Percentiles rank a stretch among this genome's conserved stretches.
Conservation (phyloP, 2,113 vertebrate genomes). For the Gasterosteus nipponicus region DNA sequence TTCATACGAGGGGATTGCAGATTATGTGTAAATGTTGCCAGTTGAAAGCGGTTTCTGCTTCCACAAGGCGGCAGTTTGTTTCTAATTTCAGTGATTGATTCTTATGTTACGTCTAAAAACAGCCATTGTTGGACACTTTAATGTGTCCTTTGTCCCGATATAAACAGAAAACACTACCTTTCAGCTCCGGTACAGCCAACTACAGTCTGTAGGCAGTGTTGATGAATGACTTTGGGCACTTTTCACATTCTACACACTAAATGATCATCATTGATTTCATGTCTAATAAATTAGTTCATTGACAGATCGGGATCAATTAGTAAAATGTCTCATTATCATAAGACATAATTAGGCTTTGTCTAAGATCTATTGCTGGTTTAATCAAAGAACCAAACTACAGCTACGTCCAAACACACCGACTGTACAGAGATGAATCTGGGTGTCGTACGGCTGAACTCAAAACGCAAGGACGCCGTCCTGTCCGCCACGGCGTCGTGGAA, state of each 20-base stretch:
- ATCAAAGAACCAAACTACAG: slow-evolving; percentile 40
- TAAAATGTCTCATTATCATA: not conserved
- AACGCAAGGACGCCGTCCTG: slow-evolving; percentile 67
- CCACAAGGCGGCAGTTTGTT: not conserved
- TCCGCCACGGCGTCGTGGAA: slow-evolving; percentile 78
- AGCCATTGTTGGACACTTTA: not conserved
- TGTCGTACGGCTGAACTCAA: slow-evolving; percentile 38
- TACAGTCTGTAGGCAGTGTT: not conserved
- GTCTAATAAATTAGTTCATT: not conserved
- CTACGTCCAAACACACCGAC: slow-evolving; percentile 74
- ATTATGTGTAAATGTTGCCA: not conserved
- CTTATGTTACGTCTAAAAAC: not conserved
- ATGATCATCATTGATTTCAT: not conserved
- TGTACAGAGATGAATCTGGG: slow-evolving; percentile 65
- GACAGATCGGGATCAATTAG: not conserved
- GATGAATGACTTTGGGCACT: not conserved
- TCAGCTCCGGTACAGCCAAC: not conserved
- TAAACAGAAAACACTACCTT: not conserved
- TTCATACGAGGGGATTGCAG: not conserved
- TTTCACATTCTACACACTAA: not conserved
- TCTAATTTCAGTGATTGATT: not conserved
- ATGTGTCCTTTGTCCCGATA: not conserved
- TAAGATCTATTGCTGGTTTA: not conserved
- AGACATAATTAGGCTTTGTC: not conserved
- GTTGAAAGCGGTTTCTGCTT: not conserved